A percentile compares a stretch with the other conserved stretches of the same genome.
These are phyloP conservation scores for Escarpia spicata DNA, from an alignment of 2,888 invertebrate genomes.

Conservation along the genomic window DNA sequence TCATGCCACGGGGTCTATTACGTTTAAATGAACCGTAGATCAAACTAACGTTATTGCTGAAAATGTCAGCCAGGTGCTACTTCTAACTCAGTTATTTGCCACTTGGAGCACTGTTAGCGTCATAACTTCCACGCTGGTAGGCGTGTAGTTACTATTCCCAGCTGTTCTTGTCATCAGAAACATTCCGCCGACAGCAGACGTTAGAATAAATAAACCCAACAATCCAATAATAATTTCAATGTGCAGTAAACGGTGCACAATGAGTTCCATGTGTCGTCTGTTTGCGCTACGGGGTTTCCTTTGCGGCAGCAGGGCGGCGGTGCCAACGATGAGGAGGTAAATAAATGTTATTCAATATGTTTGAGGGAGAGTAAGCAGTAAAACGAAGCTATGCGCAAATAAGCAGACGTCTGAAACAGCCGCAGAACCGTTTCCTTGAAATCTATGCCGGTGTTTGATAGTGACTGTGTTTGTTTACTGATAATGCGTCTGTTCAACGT, in stretches of 20 bases:
- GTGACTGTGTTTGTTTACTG: background rate
- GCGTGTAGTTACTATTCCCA: conserved; percentile 7
- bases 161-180: background rate
- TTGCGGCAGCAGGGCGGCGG: background rate
- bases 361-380: background rate
- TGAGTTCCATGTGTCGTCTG: conserved; percentile 16
- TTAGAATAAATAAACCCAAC: conserved; percentile 4
- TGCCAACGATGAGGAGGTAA: background rate
- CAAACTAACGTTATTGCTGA: background rate
- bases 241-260: conserved; percentile 4
- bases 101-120: background rate
- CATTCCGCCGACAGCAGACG: background rate
- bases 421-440: background rate
- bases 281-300: background rate
- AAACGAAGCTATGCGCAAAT: conserved; percentile 3
- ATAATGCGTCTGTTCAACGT: background rate
- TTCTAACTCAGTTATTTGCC: background rate
- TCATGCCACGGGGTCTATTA: background rate
- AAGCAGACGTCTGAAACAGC: conserved; percentile 12
- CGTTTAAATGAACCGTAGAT: background rate
- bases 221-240: background rate
- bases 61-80: background rate
- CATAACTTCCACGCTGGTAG: background rate
- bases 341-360: background rate
- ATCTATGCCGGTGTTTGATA: background rate